These are phyloP conservation scores for Exephanes ischioxanthus DNA, from an alignment of 2,888 invertebrate genomes.

Conservation along the genomic window DNA sequence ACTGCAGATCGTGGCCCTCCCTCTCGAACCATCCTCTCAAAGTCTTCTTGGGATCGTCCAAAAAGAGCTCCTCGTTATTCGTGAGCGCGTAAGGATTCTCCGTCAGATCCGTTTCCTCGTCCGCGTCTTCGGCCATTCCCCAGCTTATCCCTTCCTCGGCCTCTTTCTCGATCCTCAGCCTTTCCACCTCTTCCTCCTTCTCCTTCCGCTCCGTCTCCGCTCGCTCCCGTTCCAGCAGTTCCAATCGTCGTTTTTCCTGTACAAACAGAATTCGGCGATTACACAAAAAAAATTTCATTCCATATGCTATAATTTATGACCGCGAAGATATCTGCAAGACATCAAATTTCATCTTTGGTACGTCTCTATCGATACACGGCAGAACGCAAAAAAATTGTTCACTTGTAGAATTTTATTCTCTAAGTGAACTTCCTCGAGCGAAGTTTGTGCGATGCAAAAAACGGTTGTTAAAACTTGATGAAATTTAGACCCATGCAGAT, in stretches of 20 bases:
- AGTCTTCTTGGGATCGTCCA: constrained; percentile 98
- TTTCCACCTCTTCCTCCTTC: constrained; percentile 85
- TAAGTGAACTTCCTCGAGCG: no score
- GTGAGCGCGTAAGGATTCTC: constrained; percentile 94
- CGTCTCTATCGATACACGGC: no score
- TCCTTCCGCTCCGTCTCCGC: constrained; percentile 85
- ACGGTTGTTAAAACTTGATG: no score
- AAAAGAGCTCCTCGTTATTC: constrained; percentile 94
- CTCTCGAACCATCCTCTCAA: constrained; percentile 97
- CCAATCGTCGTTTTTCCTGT: constrained; percentile 77
- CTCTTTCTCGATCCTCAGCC: constrained; percentile 85
- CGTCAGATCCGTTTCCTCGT: constrained; percentile 92
- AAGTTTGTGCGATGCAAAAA: no score
- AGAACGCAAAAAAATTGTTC: no score
- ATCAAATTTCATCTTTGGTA: no score
- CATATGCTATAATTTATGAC: no score
- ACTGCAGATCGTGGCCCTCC: constrained; percentile 94
- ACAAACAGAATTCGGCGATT: neutral
- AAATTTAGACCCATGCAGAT: no score
- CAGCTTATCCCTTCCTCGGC: constrained; percentile 93
- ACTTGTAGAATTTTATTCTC: no score
- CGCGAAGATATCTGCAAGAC: no score
- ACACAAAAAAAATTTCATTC: neutral
- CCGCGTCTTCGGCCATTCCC: constrained; percentile 98
- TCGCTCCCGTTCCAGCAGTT: constrained; percentile 82